phyloP scores from a whole-genome alignment of 1,140 invertebrate genomes.

The Lysiphlebus fabarum region DNA sequence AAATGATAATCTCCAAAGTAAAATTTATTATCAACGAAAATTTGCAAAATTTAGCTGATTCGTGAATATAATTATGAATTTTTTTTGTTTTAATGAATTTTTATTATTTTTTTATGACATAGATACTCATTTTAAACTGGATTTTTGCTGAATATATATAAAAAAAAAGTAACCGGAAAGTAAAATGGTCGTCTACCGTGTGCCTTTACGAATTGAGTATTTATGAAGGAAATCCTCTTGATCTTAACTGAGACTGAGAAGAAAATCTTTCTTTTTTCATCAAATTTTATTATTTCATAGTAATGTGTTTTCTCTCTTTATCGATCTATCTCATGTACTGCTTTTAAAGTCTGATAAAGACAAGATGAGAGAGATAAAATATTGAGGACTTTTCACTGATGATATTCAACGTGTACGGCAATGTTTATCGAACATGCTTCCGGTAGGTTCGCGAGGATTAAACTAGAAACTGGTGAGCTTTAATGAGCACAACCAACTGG shows the following conservation, averaged over 20 bases:
- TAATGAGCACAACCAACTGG: conserved; percentile 35
- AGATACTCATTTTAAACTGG: no score
- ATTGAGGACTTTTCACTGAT: no score
- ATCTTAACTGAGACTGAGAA: conserved; percentile 26
- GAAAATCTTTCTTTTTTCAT: conserved; percentile 25
- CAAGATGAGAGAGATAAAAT: no score
- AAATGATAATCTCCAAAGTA: no score
- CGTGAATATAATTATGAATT: no score
- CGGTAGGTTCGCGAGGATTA: conserved; percentile 41
- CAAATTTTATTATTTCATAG: conserved; percentile 26
- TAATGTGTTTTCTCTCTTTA: neutral
- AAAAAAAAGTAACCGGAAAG: no score
- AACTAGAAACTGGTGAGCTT: conserved; percentile 37
- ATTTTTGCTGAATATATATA: no score
- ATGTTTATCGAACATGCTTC: conserved; percentile 48
- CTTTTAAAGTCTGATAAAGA: neutral
- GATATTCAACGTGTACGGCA: conserved; percentile 27
- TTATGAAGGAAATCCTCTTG: conserved; percentile 39
- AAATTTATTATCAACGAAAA: no score
- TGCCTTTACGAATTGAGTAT: conserved; percentile 36
- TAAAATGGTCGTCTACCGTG: conserved; percentile 25
- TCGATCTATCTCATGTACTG: neutral
- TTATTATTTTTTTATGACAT: no score
- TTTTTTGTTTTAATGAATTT: no score
- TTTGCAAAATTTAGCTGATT: no score